These are phyloP conservation scores for Pteruthius melanotis DNA, from an alignment of 2,113 vertebrate species.

Conservation along the genomic window DNA sequence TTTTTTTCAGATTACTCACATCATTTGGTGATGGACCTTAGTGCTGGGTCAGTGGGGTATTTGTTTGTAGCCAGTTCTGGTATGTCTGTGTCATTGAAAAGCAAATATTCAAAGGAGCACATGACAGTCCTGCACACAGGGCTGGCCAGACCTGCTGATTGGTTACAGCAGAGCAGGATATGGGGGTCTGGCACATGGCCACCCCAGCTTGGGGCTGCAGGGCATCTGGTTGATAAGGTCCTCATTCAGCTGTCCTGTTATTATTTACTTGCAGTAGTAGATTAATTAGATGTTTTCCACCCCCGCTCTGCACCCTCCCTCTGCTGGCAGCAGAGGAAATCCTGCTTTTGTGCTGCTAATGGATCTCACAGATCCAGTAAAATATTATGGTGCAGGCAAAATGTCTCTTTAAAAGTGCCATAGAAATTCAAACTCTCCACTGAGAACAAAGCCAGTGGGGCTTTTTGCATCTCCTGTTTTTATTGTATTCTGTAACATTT, in stretches of 20 bases:
- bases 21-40: accelerated
- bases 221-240: neutral
- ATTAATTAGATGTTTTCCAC: neutral
- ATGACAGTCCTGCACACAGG: neutral
- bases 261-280: neutral
- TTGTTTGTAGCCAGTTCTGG: neutral
- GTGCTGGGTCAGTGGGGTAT: neutral
- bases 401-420: neutral
- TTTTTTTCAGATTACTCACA: neutral
- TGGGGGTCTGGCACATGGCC: neutral
- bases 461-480: conserved; percentile 23
- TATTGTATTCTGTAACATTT: conserved; percentile 18
- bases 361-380: neutral
- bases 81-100: neutral
- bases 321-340: neutral
- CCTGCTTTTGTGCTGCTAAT: neutral
- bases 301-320: neutral
- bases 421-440: conserved; percentile 32
- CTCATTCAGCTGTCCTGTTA: neutral
- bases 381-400: neutral
- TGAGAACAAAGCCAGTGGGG: conserved; percentile 24
- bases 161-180: neutral
- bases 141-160: neutral
- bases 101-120: neutral
- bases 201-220: neutral